phyloP scores from a whole-genome alignment of 2,888 invertebrate genomes.

The Creontiades dilutus region DNA sequence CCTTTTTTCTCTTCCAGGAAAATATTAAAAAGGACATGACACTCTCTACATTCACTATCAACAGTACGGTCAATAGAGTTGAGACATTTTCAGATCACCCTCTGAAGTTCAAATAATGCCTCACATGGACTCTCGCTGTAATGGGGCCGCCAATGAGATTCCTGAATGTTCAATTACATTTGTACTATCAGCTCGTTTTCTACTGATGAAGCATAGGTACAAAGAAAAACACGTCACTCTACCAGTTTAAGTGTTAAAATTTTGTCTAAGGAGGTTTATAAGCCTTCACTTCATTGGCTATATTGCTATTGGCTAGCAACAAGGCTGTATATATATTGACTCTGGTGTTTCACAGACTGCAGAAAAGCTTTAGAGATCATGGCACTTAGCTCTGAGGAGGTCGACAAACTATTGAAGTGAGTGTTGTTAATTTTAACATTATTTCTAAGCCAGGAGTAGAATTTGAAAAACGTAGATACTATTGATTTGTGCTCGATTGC shows the following conservation, averaged over 20 bases:
- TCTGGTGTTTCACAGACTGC: neutral
- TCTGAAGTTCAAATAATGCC: no score
- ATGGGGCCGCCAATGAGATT: neutral
- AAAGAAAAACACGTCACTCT: neutral
- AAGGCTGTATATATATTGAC: neutral
- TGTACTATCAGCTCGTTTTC: neutral
- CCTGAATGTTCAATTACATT: neutral
- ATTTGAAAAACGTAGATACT: no score
- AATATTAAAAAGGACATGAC: no score
- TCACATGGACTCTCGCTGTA: no score
- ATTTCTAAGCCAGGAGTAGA: no score
- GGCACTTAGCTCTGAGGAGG: slow-evolving; percentile 61
- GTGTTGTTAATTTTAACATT: neutral
- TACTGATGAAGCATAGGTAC: neutral
- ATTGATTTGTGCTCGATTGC: no score
- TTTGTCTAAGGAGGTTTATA: neutral
- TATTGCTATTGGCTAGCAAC: neutral
- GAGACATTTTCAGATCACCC: no score
- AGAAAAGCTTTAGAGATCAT: slow-evolving; percentile 23
- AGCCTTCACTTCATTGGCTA: neutral
- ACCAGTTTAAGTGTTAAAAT: neutral
- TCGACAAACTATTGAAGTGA: slow-evolving; percentile 58
- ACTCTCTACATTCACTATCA: no score
- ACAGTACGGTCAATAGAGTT: no score
- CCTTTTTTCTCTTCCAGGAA: no score